Percentiles rank a stretch among this genome's conserved stretches.
These are phyloP conservation scores for Cheilosia soror DNA, from an alignment of 2,888 invertebrate species.

Conservation along the genomic window DNA sequence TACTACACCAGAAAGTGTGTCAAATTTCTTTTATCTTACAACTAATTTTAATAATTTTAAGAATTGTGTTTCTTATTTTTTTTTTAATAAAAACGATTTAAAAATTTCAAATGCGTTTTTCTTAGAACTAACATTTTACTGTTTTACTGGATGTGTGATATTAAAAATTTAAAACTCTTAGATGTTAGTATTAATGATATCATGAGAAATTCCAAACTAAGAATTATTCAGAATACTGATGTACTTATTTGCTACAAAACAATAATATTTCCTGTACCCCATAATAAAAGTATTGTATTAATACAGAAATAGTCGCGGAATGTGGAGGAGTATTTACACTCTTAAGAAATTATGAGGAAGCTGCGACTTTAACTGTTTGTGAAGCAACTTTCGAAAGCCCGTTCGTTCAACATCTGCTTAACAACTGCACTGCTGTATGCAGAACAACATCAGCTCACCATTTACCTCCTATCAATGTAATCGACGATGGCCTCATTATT, in stretches of 20 bases:
- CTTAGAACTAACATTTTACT: too few relatives aligned
- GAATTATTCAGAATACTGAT: slow-evolving; percentile 35
- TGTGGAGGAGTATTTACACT: neutral
- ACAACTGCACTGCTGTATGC: slow-evolving; percentile 34
- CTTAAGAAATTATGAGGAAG: slow-evolving; percentile 3
- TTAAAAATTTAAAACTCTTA: slow-evolving; percentile 11
- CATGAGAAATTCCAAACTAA: slow-evolving; percentile 27
- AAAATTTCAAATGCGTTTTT: too few relatives aligned
- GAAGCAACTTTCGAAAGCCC: neutral
- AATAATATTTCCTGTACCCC: slow-evolving; percentile 11
- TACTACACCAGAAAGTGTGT: too few relatives aligned
- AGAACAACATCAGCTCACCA: slow-evolving; percentile 31
- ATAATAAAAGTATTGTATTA: slow-evolving; percentile 9
- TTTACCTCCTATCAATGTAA: slow-evolving; percentile 14
- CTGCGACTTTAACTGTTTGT: slow-evolving; percentile 6
- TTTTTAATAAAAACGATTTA: too few relatives aligned
- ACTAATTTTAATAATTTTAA: too few relatives aligned
- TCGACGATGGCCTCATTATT: slow-evolving; percentile 32
- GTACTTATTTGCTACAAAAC: slow-evolving; percentile 16
- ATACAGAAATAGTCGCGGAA: slow-evolving; percentile 16
- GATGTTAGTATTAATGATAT: slow-evolving; percentile 34
- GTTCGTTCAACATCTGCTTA: slow-evolving; percentile 16
- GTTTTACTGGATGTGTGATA: too few relatives aligned
- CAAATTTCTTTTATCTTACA: too few relatives aligned
- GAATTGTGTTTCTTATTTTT: too few relatives aligned